These are phyloP conservation scores for Brenthis ino DNA, from an alignment of 2,888 invertebrate species.

Conservation along the genomic window DNA sequence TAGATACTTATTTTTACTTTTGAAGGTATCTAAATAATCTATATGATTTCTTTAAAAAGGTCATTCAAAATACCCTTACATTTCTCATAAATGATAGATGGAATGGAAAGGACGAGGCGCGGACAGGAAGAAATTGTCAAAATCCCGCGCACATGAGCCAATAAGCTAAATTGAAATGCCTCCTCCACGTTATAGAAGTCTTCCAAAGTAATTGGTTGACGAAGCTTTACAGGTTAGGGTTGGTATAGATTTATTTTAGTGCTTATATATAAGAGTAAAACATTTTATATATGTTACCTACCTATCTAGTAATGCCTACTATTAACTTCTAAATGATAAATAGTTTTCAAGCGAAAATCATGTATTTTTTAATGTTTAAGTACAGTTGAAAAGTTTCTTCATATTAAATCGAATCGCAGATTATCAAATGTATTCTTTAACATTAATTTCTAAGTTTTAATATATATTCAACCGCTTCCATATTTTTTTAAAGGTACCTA, in stretches of 20 bases:
- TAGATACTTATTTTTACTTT: too few species aligned
- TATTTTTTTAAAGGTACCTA: too few species aligned
- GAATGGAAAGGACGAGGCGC: constrained; percentile 67
- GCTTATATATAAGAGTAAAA: constrained; percentile 19
- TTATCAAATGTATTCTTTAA: too few species aligned
- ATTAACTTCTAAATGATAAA: too few species aligned
- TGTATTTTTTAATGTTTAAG: too few species aligned
- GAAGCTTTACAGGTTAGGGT: constrained; percentile 62
- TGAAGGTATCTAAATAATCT: neutral
- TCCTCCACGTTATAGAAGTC: constrained; percentile 63
- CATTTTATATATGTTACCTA: neutral
- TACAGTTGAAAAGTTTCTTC: too few species aligned
- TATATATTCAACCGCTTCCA: too few species aligned
- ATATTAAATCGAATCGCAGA: too few species aligned
- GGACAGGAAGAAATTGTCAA: constrained; percentile 74
- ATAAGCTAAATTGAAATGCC: constrained; percentile 79
- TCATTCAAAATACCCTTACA: constrained; percentile 40
- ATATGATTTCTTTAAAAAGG: constrained; percentile 7
- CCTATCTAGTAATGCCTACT: too few species aligned
- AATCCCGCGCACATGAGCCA: constrained; percentile 74
- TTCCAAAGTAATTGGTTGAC: constrained; percentile 78
- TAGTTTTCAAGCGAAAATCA: too few species aligned
- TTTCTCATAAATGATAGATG: constrained; percentile 62
- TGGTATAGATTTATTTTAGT: constrained; percentile 32
- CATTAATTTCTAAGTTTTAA: too few species aligned